Percentiles rank a stretch among this genome's conserved stretches.
Evolutionary conservation across 2,113 vertebrate genomes (phyloP).

Genomic region (Bothrops jararaca): DNA sequence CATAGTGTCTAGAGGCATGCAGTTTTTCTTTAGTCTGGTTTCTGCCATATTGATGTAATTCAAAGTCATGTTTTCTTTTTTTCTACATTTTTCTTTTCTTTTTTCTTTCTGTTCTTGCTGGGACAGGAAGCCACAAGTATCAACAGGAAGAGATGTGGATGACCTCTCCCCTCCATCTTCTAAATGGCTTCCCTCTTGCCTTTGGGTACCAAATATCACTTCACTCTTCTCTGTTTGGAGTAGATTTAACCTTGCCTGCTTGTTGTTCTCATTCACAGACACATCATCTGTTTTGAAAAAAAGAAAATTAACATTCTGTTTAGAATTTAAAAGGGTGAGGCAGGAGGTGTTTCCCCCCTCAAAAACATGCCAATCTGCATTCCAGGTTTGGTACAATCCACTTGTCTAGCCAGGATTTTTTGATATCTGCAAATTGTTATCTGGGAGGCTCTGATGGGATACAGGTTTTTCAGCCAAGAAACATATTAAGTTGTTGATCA

Average conservation of each 20-base stretch:
- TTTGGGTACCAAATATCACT: too few species aligned
- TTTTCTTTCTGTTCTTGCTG: background rate
- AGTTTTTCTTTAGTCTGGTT: background rate
- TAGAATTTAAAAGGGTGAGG: background rate
- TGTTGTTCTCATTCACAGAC: background rate
- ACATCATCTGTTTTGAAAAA: background rate
- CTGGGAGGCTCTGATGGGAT: too few species aligned
- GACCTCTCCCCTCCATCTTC: background rate
- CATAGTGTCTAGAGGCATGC: background rate
- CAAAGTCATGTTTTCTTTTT: background rate
- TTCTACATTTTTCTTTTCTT: background rate
- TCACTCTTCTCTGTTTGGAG: too few species aligned
- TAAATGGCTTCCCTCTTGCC: too few species aligned
- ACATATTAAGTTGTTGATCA: background rate
- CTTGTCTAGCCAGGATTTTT: background rate
- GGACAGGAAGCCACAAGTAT: background rate
- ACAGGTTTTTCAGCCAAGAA: background rate
- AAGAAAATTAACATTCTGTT: background rate
- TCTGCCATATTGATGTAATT: background rate
- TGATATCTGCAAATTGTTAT: background rate
- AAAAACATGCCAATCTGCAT: background rate
- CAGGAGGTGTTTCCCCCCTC: background rate
- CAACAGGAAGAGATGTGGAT: background rate
- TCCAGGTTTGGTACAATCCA: background rate
- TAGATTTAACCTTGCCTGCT: too few species aligned